Evolutionary conservation across 2,797 vertebrate species (phyloP), one percentile per base, ranked within the genome.

Genomic region (Eulemur rubriventer): DNA sequence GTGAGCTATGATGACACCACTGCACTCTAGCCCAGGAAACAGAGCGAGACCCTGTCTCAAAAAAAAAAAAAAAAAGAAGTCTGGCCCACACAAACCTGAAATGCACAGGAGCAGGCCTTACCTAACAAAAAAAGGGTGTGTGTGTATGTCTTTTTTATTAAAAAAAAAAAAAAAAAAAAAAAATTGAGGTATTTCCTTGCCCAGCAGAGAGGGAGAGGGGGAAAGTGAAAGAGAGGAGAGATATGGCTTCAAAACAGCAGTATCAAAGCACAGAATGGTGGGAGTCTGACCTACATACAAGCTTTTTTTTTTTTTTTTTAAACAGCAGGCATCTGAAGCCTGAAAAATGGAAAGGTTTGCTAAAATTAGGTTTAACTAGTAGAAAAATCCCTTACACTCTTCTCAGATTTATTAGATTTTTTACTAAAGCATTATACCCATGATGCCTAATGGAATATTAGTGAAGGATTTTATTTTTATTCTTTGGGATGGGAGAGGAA

Each of bases 201-300:
- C 26, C 6, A 14, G 30, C 0, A 52, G 80, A 80, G 14, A 55
- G 81, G n/a, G 84, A n/a, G 33, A 70, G 18, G 22, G 13, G 16
- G 48, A n/a, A 69, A 48, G 16, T 48, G 48, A 35, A 70, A n/a
- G 69, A 78, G 38, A 75, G 61, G 61, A 83, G 89, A 52, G 73
- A 86, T 10, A 57, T 0, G 0, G 52, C 95, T 97, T 96, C 88
- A n/a, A 52, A 92, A 57, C 92, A 97, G 97, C 94, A 96, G 93
- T 2, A 14, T 95, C 95, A 97, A 93, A 91, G 97, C 97, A 96
- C 33, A 84, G 95, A 95, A 98, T 87, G 38, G 95, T 84, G 90
- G 22, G 94, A 98, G 96, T 93, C 89, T 98, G 98, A 98, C 98
- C 98, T 99, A 99, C 89, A 98, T 98, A 98, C 48, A 83, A 97